phyloP scores from a whole-genome alignment of 2,113 vertebrate genomes.

The Pogona vitticeps region DNA sequence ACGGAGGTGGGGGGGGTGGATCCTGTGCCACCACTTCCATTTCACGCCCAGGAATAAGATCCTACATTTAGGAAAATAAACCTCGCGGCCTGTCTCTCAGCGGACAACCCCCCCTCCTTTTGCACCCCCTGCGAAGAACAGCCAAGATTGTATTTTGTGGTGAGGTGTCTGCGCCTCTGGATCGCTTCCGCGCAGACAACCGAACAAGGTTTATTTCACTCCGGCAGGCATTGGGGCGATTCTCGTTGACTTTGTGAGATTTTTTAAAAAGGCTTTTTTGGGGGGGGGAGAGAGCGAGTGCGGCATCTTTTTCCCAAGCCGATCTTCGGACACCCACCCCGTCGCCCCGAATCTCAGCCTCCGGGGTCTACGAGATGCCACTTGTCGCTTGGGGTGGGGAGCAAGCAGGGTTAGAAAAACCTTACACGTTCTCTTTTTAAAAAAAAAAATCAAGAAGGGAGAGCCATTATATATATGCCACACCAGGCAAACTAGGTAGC shows the following conservation, averaged over 20 bases:
- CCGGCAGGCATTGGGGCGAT: too few relatives aligned
- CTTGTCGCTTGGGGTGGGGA: not conserved
- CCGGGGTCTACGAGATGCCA: not conserved
- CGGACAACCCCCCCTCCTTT: too few relatives aligned
- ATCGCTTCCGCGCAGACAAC: too few relatives aligned
- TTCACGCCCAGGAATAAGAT: not conserved
- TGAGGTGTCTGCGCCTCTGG: not conserved
- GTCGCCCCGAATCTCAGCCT: rapidly evolving
- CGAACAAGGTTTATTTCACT: not conserved
- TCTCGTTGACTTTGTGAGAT: too few relatives aligned
- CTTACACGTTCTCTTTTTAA: not conserved
- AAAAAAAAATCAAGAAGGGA: not conserved
- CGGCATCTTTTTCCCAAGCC: not conserved
- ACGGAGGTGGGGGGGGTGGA: too few relatives aligned
- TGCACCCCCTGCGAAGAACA: too few relatives aligned
- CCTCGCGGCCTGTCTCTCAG: not conserved
- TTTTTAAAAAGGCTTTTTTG: not conserved
- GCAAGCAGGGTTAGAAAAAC: not conserved
- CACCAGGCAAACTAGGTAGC: not conserved
- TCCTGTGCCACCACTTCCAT: not conserved
- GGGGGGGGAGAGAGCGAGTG: not conserved
- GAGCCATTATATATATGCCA: not conserved
- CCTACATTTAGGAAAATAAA: not conserved
- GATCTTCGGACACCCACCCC: too few relatives aligned
- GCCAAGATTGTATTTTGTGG: not conserved